Conservation (phyloP, 2,113 vertebrate genomes). For the Tetrax tetrax region DNA sequence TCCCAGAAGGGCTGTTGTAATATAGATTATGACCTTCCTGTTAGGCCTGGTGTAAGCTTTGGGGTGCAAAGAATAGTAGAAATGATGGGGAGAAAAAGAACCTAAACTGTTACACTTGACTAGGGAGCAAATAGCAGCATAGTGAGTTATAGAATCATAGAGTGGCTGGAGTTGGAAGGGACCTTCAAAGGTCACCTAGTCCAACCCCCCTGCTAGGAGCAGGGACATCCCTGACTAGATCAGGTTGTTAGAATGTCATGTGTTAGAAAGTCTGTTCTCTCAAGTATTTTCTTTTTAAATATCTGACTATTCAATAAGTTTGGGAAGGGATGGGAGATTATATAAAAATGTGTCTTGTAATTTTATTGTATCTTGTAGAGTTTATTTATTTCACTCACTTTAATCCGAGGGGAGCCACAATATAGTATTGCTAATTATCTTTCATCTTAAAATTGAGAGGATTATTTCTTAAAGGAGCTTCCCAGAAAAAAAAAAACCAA, state of each 20-base stretch:
- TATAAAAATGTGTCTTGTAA: neutral
- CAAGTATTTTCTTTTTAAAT: neutral
- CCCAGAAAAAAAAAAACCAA: neutral
- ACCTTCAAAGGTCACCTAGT: too few species aligned
- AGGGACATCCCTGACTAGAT: too few species aligned
- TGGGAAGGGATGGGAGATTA: neutral
- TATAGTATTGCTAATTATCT: neutral
- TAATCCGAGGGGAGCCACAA: neutral
- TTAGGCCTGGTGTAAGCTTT: neutral
- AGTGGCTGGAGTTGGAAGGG: too few species aligned
- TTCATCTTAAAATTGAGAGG: neutral
- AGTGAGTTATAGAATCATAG: too few species aligned
- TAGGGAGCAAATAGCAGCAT: neutral
- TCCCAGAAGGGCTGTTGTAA: neutral
- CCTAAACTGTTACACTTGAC: neutral
- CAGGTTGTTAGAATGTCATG: too few species aligned
- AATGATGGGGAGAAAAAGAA: neutral
- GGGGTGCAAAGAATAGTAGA: neutral
- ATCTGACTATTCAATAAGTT: neutral
- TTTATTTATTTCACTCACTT: neutral
- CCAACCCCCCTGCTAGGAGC: too few species aligned
- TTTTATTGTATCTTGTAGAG: neutral
- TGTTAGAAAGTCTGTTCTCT: neutral
- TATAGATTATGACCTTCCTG: fast-evolving
- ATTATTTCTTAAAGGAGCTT: neutral